Evolutionary conservation across 2,113 vertebrate species (phyloP).

Genomic region (Rhodinocichla rosea): DNA sequence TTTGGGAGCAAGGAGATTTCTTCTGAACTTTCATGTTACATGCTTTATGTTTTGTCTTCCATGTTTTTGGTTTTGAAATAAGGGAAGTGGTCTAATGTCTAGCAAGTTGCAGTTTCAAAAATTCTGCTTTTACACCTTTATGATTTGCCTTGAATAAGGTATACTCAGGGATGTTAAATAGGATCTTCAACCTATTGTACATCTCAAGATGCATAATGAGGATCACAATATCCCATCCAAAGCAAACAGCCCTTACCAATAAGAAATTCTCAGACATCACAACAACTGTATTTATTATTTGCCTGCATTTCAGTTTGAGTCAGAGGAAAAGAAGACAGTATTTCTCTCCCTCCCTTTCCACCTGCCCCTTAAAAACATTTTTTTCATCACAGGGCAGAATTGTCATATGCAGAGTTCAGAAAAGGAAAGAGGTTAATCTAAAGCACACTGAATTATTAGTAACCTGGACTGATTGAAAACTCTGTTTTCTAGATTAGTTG

Average conservation of each 20-base stretch:
- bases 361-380: neutral
- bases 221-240: neutral
- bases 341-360: neutral
- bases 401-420: neutral
- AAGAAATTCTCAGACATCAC: neutral
- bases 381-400: neutral
- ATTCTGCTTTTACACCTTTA: neutral
- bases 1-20: neutral
- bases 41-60: neutral
- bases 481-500: neutral
- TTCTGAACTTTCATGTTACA: neutral
- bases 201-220: neutral
- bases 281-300: neutral
- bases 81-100: neutral
- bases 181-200: neutral
- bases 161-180: neutral
- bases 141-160: neutral
- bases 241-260: neutral
- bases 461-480: neutral
- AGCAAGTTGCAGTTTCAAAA: neutral
- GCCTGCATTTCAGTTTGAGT: neutral
- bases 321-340: neutral
- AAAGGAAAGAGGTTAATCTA: neutral
- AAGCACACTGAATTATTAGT: neutral
- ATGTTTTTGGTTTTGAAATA: neutral